Percentiles rank a stretch among this genome's conserved stretches.
Evolutionary conservation across 2,888 invertebrate genomes (phyloP).

Genomic region (Nemoura dubitans): DNA sequence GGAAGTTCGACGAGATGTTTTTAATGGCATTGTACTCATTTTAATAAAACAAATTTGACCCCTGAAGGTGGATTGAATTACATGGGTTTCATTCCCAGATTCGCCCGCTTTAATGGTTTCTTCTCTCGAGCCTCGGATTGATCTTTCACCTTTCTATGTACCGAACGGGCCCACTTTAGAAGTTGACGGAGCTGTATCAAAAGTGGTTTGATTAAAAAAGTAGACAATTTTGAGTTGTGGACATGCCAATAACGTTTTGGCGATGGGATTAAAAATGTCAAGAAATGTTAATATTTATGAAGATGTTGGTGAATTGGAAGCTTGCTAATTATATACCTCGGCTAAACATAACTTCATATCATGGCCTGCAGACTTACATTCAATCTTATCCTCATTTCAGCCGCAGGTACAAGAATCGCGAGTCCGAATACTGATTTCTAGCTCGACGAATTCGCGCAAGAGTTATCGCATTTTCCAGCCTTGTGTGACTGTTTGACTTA

Average conservation of each 20-base stretch:
- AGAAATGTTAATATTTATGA: not conserved
- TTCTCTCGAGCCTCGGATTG: not conserved
- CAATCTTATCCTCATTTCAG: not conserved
- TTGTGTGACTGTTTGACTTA: not conserved
- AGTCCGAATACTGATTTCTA: too few species aligned
- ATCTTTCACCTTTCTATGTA: not conserved
- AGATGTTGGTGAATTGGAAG: not conserved
- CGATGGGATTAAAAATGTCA: not conserved
- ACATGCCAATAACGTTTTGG: not conserved
- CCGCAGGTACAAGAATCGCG: too few species aligned
- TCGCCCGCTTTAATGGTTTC: not conserved
- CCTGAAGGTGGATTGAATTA: not conserved
- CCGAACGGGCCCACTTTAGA: not conserved
- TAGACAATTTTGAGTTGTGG: not conserved
- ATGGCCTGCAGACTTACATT: not conserved
- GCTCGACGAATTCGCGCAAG: too few species aligned
- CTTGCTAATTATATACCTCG: not conserved
- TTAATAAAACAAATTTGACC: not conserved
- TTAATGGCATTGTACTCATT: conserved; percentile 4
- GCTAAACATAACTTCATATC: not conserved
- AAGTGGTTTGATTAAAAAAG: not conserved
- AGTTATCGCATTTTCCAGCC: not conserved
- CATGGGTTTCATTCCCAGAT: not conserved
- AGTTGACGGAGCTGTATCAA: not conserved
- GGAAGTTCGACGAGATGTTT: not conserved